Evolutionary conservation across 2,113 vertebrate species (phyloP).

Genomic region (Bos indicus): DNA sequence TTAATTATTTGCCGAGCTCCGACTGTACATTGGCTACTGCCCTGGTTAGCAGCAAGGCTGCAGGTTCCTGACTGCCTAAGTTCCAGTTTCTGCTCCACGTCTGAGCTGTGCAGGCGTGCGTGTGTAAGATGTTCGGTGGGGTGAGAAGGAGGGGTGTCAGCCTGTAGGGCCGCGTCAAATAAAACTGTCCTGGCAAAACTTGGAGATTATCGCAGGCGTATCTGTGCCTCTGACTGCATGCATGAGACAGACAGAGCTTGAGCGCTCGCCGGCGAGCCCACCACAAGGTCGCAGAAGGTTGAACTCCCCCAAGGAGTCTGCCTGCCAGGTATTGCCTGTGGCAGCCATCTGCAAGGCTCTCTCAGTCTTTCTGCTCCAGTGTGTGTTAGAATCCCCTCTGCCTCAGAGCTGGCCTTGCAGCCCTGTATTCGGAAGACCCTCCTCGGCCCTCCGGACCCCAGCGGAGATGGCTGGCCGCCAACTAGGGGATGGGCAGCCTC

Average conservation of each 20-base stretch:
- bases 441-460: not conserved
- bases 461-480: not conserved
- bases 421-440: not conserved
- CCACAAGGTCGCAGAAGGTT: not conserved
- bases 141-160: fast-evolving
- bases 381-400: slow-evolving; percentile 28
- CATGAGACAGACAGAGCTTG: not conserved
- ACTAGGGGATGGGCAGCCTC: not conserved
- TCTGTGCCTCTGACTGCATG: not conserved
- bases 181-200: not conserved
- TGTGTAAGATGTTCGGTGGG: fast-evolving
- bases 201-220: fast-evolving
- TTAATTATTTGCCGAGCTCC: slow-evolving; percentile 66
- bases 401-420: not conserved
- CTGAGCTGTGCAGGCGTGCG: fast-evolving
- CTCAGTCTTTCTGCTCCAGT: slow-evolving; percentile 10
- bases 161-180: not conserved
- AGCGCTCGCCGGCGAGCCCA: fast-evolving
- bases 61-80: not conserved
- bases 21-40: not conserved
- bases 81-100: not conserved
- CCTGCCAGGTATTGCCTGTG: slow-evolving; percentile 33
- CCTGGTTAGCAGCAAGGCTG: not conserved
- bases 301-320: not conserved
- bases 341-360: slow-evolving; percentile 40